Conservation (phyloP, 2,113 vertebrate species). For the Monopterus albus region DNA sequence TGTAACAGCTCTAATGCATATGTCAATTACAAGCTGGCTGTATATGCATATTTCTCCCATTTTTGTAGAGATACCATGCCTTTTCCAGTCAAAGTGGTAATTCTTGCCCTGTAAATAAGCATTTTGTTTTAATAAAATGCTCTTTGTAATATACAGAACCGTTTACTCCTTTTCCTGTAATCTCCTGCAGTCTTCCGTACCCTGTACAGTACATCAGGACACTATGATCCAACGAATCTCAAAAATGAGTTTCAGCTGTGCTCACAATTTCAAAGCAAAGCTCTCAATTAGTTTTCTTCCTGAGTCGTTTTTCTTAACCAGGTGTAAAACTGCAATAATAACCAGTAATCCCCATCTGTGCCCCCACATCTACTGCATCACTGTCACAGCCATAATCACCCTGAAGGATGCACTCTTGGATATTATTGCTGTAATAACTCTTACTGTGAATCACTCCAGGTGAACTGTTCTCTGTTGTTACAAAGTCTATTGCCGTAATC, state of each 20-base stretch:
- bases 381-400: slow-evolving; percentile 62
- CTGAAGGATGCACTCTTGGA: slow-evolving; percentile 65
- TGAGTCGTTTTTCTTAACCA: background rate
- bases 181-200: background rate
- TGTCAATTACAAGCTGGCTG: slow-evolving; percentile 40
- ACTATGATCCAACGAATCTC: slow-evolving; percentile 7
- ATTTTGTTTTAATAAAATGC: slow-evolving; percentile 86
- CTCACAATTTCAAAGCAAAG: slow-evolving; percentile 29
- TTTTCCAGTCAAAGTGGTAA: slow-evolving; percentile 65
- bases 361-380: slow-evolving; percentile 52
- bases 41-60: slow-evolving; percentile 38
- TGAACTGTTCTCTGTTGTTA: slow-evolving; percentile 22
- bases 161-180: background rate
- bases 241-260: slow-evolving; percentile 21
- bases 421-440: slow-evolving; percentile 67
- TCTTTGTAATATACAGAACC: slow-evolving; percentile 55
- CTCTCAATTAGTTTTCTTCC: slow-evolving; percentile 24
- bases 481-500: slow-evolving; percentile 42
- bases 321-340: slow-evolving; percentile 55
- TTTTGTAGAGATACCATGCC: slow-evolving; percentile 72
- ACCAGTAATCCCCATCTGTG: slow-evolving; percentile 33
- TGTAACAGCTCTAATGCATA: slow-evolving; percentile 31
- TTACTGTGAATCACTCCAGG: slow-evolving; percentile 51
- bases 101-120: slow-evolving; percentile 79
- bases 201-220: background rate